Evolutionary conservation across 2,113 vertebrate species (phyloP).

Genomic region (Piaya cayana): DNA sequence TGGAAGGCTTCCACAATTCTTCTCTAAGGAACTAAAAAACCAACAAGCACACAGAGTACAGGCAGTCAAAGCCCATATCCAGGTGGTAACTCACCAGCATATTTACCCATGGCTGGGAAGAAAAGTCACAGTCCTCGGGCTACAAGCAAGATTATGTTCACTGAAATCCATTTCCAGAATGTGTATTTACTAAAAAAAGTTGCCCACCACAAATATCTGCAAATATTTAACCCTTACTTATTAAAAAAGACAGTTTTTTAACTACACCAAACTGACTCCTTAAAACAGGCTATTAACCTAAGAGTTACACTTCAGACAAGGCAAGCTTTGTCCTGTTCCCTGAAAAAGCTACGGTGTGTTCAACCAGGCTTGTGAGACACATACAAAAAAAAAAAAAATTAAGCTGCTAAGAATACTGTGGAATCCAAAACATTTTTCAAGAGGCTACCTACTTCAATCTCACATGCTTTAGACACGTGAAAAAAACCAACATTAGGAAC

Average conservation of each 20-base stretch:
- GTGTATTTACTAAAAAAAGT: background rate
- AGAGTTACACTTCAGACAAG: background rate
- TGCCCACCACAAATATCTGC: background rate
- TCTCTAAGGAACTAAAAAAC: background rate
- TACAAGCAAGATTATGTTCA: background rate
- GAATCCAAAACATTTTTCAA: background rate
- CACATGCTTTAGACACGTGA: background rate
- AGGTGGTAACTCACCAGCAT: background rate
- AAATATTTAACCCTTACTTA: background rate
- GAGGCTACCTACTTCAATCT: background rate
- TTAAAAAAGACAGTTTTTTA: background rate
- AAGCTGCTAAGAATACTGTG: background rate
- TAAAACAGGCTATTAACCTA: background rate
- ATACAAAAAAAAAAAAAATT: background rate
- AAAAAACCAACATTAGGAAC: background rate
- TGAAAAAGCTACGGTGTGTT: background rate
- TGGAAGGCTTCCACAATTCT: background rate
- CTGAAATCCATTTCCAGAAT: background rate
- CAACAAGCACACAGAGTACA: rapidly evolving
- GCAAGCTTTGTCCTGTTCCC: background rate
- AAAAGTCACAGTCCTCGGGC: background rate
- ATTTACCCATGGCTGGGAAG: background rate
- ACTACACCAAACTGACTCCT: background rate
- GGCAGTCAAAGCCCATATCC: background rate
- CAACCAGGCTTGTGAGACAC: background rate